These are phyloP conservation scores for Leuctra nigra DNA, from an alignment of 2,888 invertebrate genomes.

Conservation along the genomic window DNA sequence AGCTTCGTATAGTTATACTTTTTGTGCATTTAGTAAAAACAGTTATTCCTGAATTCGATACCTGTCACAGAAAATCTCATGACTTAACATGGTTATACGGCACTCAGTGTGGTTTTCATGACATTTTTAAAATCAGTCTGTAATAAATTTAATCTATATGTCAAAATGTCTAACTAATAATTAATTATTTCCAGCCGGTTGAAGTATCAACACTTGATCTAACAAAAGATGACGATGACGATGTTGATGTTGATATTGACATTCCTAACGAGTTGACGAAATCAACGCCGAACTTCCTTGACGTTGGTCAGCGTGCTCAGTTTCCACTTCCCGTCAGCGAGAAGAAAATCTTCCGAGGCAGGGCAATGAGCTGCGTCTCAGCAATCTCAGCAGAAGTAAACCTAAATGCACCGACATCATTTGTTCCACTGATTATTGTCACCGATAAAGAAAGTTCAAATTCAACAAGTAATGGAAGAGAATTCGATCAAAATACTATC, in stretches of 20 bases:
- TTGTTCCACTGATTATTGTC: slow-evolving; percentile 7
- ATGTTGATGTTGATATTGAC: background rate
- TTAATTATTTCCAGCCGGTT: background rate
- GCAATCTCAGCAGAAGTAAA: slow-evolving; percentile 16
- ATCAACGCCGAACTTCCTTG: background rate
- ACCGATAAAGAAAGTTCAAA: slow-evolving; percentile 12
- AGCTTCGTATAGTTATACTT: too few species aligned
- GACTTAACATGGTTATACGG: too few species aligned
- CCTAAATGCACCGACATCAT: slow-evolving; percentile 6
- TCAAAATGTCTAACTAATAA: too few species aligned
- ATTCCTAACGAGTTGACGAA: background rate
- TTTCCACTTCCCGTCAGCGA: background rate
- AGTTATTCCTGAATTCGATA: too few species aligned
- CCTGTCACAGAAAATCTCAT: too few species aligned
- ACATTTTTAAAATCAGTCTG: too few species aligned
- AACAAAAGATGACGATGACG: slow-evolving; percentile 2
- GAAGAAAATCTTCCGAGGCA: background rate
- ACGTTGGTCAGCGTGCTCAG: background rate
- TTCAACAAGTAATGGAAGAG: slow-evolving; percentile 6
- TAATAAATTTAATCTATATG: too few species aligned
- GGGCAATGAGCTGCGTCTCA: slow-evolving; percentile 1
- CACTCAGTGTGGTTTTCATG: too few species aligned
- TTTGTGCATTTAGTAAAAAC: too few species aligned
- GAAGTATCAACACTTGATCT: slow-evolving; percentile 1
- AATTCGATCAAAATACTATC: slow-evolving; percentile 10